Percentiles rank a stretch among this genome's conserved stretches.
These are phyloP conservation scores for Cyprinella venusta DNA, from an alignment of 2,797 vertebrate species.

Conservation along the genomic window DNA sequence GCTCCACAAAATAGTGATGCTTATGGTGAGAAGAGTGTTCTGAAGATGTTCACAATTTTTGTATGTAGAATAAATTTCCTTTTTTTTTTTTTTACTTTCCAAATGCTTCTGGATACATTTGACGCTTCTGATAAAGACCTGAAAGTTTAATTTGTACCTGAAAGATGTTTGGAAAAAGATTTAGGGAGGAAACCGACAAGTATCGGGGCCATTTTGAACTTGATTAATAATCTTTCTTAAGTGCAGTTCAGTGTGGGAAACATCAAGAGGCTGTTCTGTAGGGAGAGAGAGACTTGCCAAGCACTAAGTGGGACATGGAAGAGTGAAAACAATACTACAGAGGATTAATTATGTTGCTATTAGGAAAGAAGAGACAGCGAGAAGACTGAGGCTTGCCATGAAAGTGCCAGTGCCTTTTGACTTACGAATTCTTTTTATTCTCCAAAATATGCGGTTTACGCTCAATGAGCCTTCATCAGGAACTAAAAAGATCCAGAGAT, in stretches of 20 bases:
- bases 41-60: slow-evolving; percentile 17
- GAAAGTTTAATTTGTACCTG: slow-evolving; percentile 30
- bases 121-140: not conserved
- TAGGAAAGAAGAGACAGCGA: slow-evolving; percentile 72
- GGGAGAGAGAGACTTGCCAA: slow-evolving; percentile 74
- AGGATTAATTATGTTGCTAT: slow-evolving; percentile 85
- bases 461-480: slow-evolving; percentile 78
- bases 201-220: slow-evolving; percentile 33
- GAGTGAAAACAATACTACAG: slow-evolving; percentile 83
- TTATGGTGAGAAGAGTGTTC: not conserved
- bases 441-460: slow-evolving; percentile 79
- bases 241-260: slow-evolving; percentile 32
- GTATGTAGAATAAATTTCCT: slow-evolving; percentile 31
- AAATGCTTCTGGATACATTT: slow-evolving; percentile 2
- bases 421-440: slow-evolving; percentile 67
- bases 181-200: not conserved
- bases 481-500: slow-evolving; percentile 72
- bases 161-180: slow-evolving; percentile 4
- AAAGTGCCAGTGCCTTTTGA: slow-evolving; percentile 72
- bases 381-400: slow-evolving; percentile 77
- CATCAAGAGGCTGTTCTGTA: slow-evolving; percentile 52
- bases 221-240: slow-evolving; percentile 52
- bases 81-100: slow-evolving; percentile 30
- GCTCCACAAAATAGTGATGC: not conserved
- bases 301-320: slow-evolving; percentile 78